Conservation (phyloP, 2,113 vertebrate species). For the Silurus asotus region DNA sequence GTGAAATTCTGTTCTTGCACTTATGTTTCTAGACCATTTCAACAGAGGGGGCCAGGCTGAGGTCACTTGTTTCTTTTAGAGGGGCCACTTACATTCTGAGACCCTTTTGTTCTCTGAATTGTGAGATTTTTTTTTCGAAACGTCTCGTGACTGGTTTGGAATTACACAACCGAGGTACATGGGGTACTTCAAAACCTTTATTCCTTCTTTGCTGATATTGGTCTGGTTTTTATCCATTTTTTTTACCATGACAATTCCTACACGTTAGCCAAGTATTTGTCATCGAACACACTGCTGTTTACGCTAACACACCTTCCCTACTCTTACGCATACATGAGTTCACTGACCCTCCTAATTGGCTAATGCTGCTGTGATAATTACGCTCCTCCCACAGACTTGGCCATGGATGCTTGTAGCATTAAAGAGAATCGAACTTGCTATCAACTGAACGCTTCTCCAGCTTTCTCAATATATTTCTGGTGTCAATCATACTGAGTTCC, state of each 20-base stretch:
- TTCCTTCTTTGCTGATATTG: too few relatives aligned
- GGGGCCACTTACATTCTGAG: neutral
- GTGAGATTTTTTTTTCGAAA: neutral
- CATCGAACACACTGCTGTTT: neutral
- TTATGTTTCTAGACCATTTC: constrained; percentile 18
- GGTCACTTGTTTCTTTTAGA: neutral
- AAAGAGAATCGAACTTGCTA: neutral
- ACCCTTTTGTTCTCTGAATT: neutral
- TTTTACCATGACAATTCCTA: neutral
- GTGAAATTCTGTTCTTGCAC: constrained; percentile 12
- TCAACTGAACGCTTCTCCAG: neutral
- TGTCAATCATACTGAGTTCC: neutral
- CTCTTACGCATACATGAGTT: neutral
- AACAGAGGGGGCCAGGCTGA: constrained; percentile 2
- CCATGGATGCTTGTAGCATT: neutral
- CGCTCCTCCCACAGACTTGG: neutral
- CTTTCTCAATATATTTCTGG: neutral
- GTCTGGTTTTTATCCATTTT: neutral
- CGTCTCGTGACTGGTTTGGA: neutral
- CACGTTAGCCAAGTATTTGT: neutral
- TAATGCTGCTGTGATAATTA: neutral
- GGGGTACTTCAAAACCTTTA: neutral
- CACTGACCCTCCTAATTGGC: neutral
- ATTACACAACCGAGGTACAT: neutral
- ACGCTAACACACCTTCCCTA: neutral